Evolutionary conservation across 2,888 invertebrate genomes (phyloP).

Genomic region (Cryptocheilus praepositus): DNA sequence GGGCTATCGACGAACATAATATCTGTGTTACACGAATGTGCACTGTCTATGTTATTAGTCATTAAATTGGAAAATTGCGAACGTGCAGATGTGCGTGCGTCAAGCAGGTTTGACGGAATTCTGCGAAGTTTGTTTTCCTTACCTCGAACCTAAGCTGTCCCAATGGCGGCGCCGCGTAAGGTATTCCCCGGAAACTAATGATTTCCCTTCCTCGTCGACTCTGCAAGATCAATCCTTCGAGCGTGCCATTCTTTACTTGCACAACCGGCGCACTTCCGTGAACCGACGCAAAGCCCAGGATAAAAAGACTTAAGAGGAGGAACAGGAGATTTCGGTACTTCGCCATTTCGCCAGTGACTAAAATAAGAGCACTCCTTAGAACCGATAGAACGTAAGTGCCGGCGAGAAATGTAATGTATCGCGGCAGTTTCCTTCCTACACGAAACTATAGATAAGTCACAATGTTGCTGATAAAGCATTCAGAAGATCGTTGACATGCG

Average conservation of each 20-base stretch:
- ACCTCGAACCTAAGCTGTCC: constrained; percentile 81
- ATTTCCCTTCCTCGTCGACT: constrained; percentile 78
- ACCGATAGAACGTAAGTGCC: neutral
- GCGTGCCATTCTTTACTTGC: constrained; percentile 76
- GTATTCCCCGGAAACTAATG: constrained; percentile 80
- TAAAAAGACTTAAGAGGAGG: constrained; percentile 16
- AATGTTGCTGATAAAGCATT: neutral
- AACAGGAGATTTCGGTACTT: constrained; percentile 1
- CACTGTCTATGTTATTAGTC: too few relatives aligned
- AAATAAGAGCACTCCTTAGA: neutral
- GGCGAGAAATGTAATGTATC: too few relatives aligned
- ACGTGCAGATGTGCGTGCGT: too few relatives aligned
- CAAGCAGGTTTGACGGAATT: neutral
- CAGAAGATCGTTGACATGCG: too few relatives aligned
- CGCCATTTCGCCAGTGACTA: constrained; percentile 4
- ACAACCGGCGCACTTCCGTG: constrained; percentile 69
- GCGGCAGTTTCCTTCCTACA: neutral
- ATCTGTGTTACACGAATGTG: too few relatives aligned
- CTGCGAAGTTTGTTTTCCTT: constrained; percentile 44
- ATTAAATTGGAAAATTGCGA: too few relatives aligned
- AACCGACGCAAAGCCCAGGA: constrained; percentile 14
- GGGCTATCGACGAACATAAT: too few relatives aligned
- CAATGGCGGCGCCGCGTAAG: constrained; percentile 81
- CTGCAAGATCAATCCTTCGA: constrained; percentile 77
- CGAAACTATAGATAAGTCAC: neutral